phyloP scores from a whole-genome alignment of 2,888 invertebrate species.

The Apotomis capreana region DNA sequence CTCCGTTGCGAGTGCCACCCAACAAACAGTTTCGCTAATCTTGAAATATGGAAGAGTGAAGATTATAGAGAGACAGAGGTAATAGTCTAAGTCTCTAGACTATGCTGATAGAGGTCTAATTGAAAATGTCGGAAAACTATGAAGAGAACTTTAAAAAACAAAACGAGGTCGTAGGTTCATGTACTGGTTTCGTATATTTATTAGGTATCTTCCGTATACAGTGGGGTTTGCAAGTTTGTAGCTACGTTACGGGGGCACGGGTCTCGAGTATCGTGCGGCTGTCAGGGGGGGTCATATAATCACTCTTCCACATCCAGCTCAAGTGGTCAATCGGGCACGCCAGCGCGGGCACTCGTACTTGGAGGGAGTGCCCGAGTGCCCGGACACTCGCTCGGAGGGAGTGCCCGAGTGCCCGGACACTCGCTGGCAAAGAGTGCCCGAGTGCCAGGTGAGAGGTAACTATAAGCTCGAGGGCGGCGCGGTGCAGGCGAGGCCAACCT shows the following conservation, averaged over 20 bases:
- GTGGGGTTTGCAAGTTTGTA: conserved; percentile 41
- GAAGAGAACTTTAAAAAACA: conserved; percentile 17
- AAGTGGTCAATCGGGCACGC: conserved; percentile 51
- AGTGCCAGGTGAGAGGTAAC: conserved; percentile 49
- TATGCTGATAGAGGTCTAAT: conserved; percentile 56
- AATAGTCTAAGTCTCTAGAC: conserved; percentile 65
- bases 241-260: conserved; percentile 29
- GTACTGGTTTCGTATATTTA: conserved; percentile 53
- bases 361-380: too few relatives aligned
- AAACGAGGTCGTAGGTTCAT: conserved; percentile 18
- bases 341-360: background rate
- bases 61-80: conserved; percentile 67
- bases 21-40: conserved; percentile 57
- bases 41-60: conserved; percentile 83
- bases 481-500: conserved; percentile 87
- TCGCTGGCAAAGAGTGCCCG: too few relatives aligned
- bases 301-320: conserved; percentile 82
- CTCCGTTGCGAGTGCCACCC: conserved; percentile 56
- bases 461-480: conserved; percentile 63
- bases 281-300: conserved; percentile 57
- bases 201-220: conserved; percentile 57
- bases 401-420: too few relatives aligned
- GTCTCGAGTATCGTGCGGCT: conserved; percentile 56
- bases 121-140: conserved; percentile 34
- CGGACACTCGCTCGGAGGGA: too few relatives aligned